These are phyloP conservation scores for Chelonoidis abingdonii DNA, from an alignment of 2,113 vertebrate species.

Conservation along the genomic window DNA sequence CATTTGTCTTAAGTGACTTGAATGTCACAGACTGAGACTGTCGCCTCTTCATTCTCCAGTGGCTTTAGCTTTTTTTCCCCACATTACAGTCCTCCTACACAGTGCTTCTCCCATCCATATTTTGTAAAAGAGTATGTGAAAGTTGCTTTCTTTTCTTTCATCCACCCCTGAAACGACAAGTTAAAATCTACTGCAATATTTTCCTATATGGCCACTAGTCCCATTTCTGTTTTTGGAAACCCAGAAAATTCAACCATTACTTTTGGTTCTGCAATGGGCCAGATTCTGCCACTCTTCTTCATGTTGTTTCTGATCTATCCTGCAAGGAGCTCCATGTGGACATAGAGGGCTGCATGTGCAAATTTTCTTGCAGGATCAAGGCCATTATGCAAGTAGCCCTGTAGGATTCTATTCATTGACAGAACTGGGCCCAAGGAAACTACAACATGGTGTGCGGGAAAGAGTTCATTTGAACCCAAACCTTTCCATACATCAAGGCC, in stretches of 20 bases:
- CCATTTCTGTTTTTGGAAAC: background rate
- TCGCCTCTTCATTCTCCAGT: background rate
- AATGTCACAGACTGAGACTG: background rate
- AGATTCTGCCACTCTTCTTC: background rate
- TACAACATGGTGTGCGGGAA: background rate
- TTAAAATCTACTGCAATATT: background rate
- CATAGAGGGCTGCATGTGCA: background rate
- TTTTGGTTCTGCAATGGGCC: background rate
- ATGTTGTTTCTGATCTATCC: background rate
- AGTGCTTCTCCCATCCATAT: background rate
- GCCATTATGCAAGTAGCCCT: background rate
- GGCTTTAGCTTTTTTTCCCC: background rate
- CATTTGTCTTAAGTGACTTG: background rate
- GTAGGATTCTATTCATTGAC: background rate
- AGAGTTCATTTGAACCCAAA: background rate
- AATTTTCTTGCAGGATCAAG: background rate
- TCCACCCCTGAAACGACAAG: background rate
- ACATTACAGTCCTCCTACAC: background rate
- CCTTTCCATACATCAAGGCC: background rate
- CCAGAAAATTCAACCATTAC: background rate
- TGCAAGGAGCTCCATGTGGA: background rate
- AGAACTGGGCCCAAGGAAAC: background rate
- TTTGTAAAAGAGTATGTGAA: background rate
- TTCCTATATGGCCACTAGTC: background rate
- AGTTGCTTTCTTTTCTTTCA: background rate